These are phyloP conservation scores for Aphaenogaster rudis DNA, from an alignment of 1,140 invertebrate genomes.

Conservation along the genomic window DNA sequence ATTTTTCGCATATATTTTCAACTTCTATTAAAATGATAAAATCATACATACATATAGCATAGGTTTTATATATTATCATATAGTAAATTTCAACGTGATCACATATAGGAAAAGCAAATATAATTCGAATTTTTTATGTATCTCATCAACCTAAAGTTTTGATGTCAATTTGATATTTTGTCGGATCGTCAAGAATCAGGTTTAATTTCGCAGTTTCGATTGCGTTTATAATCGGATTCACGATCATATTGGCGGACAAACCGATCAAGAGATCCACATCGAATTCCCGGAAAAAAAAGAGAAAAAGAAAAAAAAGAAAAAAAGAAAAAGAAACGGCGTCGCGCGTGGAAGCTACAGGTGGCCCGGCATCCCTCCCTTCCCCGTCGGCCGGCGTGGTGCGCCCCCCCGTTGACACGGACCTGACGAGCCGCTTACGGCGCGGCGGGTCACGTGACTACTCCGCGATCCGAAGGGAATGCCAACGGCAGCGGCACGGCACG, in stretches of 20 bases:
- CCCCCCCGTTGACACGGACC: conserved; percentile 72
- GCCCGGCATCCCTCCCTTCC: conserved; percentile 2
- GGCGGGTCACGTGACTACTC: conserved; percentile 72
- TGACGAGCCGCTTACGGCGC: conserved; percentile 58
- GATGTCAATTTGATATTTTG: not conserved
- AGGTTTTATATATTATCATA: not conserved
- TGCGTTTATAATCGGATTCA: not conserved
- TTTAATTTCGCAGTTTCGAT: not conserved
- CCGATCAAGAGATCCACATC: not conserved
- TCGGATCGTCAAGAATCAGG: not conserved
- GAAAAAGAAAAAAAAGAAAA: not conserved
- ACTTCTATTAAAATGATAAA: not conserved
- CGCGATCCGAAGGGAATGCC: conserved; percentile 69
- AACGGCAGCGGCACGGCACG: conserved; percentile 10
- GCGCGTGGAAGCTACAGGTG: conserved; percentile 78
- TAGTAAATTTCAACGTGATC: not conserved
- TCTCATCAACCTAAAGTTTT: not conserved
- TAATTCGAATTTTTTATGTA: not conserved
- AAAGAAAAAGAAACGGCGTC: conserved; percentile 2
- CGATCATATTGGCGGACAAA: not conserved
- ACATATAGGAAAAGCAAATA: not conserved
- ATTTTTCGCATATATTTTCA: not conserved
- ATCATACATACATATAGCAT: not conserved
- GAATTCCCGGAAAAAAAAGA: not conserved
- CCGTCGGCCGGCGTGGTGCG: not conserved